Base-by-base conservation (phyloP, 2,888 invertebrate species). In the Scaptomyza parva region DNA sequence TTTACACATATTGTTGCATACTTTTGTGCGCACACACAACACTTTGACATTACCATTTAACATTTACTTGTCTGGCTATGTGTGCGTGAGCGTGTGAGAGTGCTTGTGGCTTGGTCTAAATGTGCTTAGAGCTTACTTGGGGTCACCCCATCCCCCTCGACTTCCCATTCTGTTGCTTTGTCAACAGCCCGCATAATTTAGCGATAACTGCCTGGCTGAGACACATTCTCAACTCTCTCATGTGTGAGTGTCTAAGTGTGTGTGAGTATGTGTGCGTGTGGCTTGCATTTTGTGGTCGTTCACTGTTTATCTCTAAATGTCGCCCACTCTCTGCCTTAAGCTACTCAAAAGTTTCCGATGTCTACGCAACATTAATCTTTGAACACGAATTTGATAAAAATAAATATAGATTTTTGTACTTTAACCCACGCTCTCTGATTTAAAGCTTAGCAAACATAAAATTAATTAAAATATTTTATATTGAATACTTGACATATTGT, bases 31-130 rank as follows among this genome's bases (percentile, higher is more conserved):
- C 55, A n/a, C n/a, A n/a, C n/a, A n/a, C 60, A 76, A 60, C 54
- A 62, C 86, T 78, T 78, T 86, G 86, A 76, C 84, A 83, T 83
- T 86, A 74, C 67, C 77, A 70, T 78, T 81, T 75, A 81, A 63
- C 73, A 66, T 55, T 65, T 30, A 18, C 53, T 61, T 57, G 7
- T 52, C 9, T 60, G 41, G 35, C 35, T 50, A 43, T n/a, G 54
- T 55, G 22, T 30, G 50, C 20, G 39, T 33, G 17, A 53, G 18
- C 18, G 37, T 37, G 60, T 30, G 8, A 37, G 48, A 22, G 61
- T 62, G 55, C 48, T 66, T 73, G 70, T 66, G 70, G 72, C 57
- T 61, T 53, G 35, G 43, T 57, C 41, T 58, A 48, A 75, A 59
- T 66, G 74, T 74, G 66, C 62, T 66, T 54, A 59, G 59, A 54